A percentile compares a stretch with the other conserved stretches of the same genome.
phyloP scores from a whole-genome alignment of 1,140 invertebrate species.

The Nasonia vitripennis region DNA sequence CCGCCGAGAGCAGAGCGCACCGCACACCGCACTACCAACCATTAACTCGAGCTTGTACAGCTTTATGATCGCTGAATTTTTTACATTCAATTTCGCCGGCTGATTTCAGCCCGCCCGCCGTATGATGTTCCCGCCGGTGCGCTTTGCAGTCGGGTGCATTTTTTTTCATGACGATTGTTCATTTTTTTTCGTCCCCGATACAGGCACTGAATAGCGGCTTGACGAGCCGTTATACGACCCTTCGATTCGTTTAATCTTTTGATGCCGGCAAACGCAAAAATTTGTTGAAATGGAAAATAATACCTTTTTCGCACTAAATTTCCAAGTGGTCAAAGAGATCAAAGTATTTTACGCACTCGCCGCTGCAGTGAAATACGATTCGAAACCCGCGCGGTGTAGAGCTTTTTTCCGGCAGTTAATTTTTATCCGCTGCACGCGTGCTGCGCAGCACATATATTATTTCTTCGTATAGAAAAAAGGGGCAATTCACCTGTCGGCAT shows the following conservation, averaged over 20 bases:
- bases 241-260: no score
- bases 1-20: neutral
- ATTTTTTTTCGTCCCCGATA: no score
- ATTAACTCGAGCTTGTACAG: conserved; percentile 22
- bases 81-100: conserved; percentile 1
- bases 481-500: neutral
- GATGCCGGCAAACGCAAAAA: neutral
- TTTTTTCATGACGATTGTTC: no score
- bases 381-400: neutral
- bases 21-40: neutral
- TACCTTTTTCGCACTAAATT: neutral
- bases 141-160: no score
- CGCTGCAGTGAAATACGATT: neutral
- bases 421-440: neutral
- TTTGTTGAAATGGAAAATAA: neutral
- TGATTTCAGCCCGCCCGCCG: neutral
- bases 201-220: no score
- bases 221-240: no score
- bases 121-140: neutral
- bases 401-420: neutral
- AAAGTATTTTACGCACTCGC: neutral
- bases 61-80: conserved; percentile 21
- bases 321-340: neutral
- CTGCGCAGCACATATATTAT: neutral
- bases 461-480: neutral